Evolutionary conservation across 2,888 invertebrate species (phyloP).

Genomic region (Phalangium opilio): DNA sequence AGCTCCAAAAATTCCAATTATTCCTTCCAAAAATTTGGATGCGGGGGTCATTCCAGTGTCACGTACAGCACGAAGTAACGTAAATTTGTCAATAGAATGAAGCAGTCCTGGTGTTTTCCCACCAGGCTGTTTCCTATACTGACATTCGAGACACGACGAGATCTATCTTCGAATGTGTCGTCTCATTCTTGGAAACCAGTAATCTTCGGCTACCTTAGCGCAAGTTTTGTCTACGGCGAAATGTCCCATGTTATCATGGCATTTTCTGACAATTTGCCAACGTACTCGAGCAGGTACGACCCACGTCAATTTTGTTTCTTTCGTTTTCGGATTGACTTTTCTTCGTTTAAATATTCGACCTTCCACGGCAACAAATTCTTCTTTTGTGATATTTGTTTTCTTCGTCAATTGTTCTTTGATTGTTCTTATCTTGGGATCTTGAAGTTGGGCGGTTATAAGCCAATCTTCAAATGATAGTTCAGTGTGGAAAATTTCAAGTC

Average conservation of each 20-base stretch:
- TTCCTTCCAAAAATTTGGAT: neutral
- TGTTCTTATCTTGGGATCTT: neutral
- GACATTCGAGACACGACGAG: no score
- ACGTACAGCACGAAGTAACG: neutral
- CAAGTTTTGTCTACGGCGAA: neutral
- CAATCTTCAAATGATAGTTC: neutral
- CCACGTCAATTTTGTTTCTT: neutral
- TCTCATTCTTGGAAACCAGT: constrained; percentile 2
- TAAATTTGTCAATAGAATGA: neutral
- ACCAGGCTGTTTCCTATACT: neutral
- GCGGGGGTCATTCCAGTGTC: neutral
- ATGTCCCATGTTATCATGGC: constrained; percentile 1
- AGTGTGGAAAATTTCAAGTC: neutral
- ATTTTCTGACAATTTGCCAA: neutral
- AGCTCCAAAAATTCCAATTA: no score
- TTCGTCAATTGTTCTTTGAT: neutral
- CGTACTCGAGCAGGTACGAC: neutral
- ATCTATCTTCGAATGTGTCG: neutral
- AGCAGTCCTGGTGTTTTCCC: neutral
- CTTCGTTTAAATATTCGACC: neutral
- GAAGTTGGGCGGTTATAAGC: neutral
- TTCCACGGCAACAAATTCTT: neutral
- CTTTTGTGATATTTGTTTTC: no score
- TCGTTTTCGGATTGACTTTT: neutral
- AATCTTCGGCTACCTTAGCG: neutral